Conservation (phyloP, 2,888 invertebrate species). For the Ecliptopera silaceata region DNA sequence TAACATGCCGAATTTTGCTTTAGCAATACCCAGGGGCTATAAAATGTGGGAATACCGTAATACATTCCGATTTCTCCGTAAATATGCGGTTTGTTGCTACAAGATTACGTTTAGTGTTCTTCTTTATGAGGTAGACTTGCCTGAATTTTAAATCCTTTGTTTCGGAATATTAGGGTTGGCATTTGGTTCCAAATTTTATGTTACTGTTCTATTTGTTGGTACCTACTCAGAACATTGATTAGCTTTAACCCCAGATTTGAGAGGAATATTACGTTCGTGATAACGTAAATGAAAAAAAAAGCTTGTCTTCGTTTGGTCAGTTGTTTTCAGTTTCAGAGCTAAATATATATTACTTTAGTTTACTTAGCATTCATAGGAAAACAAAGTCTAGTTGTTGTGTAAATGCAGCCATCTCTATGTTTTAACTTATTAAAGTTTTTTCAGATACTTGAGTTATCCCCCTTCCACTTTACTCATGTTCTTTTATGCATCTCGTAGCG, state of each 20-base stretch:
- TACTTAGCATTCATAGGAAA: too few relatives aligned
- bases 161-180: too few relatives aligned
- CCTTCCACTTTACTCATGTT: slow-evolving; percentile 44
- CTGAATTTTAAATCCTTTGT: neutral
- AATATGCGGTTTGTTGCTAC: neutral
- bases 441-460: slow-evolving; percentile 36
- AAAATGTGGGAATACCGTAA: neutral
- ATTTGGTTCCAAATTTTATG: too few relatives aligned
- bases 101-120: neutral
- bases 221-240: too few relatives aligned
- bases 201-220: too few relatives aligned
- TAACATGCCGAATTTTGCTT: slow-evolving; percentile 49
- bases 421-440: slow-evolving; percentile 30
- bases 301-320: too few relatives aligned
- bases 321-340: too few relatives aligned
- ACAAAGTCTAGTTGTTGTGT: too few relatives aligned
- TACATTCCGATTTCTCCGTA: neutral
- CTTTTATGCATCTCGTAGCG: slow-evolving; percentile 62
- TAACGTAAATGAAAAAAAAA: too few relatives aligned
- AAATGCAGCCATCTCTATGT: slow-evolving; percentile 22
- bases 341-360: too few relatives aligned
- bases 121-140: neutral
- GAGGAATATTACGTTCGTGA: too few relatives aligned
- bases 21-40: slow-evolving; percentile 28
- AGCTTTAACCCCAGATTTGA: too few relatives aligned